A percentile compares a stretch with the other conserved stretches of the same genome.
phyloP scores from a whole-genome alignment of 1,140 invertebrate species.

The Hypothenemus hampei region DNA sequence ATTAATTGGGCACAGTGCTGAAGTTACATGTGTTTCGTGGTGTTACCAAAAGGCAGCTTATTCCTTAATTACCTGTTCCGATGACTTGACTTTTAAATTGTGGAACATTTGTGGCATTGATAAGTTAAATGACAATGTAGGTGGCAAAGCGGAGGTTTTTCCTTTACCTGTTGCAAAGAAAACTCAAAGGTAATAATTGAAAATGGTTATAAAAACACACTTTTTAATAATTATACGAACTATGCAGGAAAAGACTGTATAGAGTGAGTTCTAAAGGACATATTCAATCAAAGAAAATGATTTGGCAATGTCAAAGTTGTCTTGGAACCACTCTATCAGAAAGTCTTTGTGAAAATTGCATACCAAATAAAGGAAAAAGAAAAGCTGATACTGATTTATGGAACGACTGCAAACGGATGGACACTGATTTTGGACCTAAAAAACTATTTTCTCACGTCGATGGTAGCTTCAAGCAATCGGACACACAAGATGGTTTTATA shows the following conservation, averaged over 20 bases:
- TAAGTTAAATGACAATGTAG: slow-evolving; percentile 47
- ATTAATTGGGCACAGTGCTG: slow-evolving; percentile 68
- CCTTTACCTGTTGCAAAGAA: slow-evolving; percentile 16
- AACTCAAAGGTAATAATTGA: slow-evolving; percentile 1
- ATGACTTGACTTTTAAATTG: slow-evolving; percentile 70
- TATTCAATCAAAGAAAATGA: slow-evolving; percentile 26
- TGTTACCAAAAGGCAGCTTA: slow-evolving; percentile 48
- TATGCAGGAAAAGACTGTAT: neutral
- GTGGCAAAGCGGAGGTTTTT: slow-evolving; percentile 53
- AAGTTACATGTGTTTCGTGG: slow-evolving; percentile 80
- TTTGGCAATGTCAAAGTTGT: slow-evolving; percentile 30
- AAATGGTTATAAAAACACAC: neutral
- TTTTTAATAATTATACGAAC: neutral
- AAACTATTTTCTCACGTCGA: slow-evolving; percentile 29
- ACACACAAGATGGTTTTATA: slow-evolving; percentile 4
- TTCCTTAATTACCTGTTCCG: slow-evolving; percentile 69
- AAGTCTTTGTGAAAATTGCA: slow-evolving; percentile 34
- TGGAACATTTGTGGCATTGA: slow-evolving; percentile 63
- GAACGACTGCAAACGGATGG: slow-evolving; percentile 26
- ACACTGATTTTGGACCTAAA: slow-evolving; percentile 29
- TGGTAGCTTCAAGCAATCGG: slow-evolving; percentile 9
- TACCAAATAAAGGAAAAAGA: slow-evolving; percentile 16
- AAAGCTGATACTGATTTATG: slow-evolving; percentile 22
- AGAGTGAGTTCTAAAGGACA: no score
- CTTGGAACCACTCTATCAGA: slow-evolving; percentile 17